Base-by-base conservation (phyloP, 2,888 invertebrate species). In the Limnephilus marmoratus region DNA sequence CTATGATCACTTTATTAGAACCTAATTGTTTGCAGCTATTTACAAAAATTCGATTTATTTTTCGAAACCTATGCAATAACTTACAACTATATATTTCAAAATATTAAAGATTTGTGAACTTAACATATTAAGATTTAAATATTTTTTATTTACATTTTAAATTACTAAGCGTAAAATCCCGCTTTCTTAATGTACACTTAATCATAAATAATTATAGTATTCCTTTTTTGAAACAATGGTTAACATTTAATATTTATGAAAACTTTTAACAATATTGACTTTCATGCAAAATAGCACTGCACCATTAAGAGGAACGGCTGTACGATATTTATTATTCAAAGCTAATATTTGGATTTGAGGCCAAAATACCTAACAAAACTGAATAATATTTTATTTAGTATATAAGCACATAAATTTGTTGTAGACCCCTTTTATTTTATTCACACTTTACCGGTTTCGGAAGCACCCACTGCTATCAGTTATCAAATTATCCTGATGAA, bases 111-210 rank as follows among this genome's bases (percentile, higher is more conserved):
- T n/a, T 68, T 68, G 24, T 68, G 24, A 68, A 68, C 68, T 68
- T 68, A 68, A 24, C n/a, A 0, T 68, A 83, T 9, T 83, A 31
- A 83, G 31, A 4, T 15, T 31, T 3, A 31, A 34, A 82, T 82
- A 15, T 34, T 5, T 37, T 34, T 29, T 49, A 49, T 83, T 83
- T 83, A 31, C 15, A 34, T 83, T 24, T 83, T 83, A 83, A 83
- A 34, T 85, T 85, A 85, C 41, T 85, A 85, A 85, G 85, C 85
- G 85, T 85, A 85, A 85, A 85, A 85, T 41, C 85, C 85, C 85
- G 85, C 45, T 45, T 45, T 85, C 34, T 85, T 34, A 37, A 85
- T 82, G 82, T 82, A 82, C 82, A 82, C 13, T 15, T 82, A 82
- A 82, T 82, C 0, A 31, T 13, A 45, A 37, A 85, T 24, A n/a